These are phyloP conservation scores for Thunnus maccoyii DNA, from an alignment of 2,113 vertebrate genomes.

Conservation along the genomic window DNA sequence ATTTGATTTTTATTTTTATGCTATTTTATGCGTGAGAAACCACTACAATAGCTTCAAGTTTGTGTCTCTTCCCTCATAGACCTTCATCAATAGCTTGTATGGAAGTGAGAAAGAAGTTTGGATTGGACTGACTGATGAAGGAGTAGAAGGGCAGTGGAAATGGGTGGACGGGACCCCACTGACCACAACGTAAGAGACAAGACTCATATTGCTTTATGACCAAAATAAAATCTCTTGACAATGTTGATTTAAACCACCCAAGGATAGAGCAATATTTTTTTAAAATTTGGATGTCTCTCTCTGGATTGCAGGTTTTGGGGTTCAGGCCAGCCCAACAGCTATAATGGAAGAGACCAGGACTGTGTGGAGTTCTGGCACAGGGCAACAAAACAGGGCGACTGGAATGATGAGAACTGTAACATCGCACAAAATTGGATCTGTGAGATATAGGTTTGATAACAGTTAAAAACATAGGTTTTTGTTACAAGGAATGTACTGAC, in stretches of 20 bases:
- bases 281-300: background rate
- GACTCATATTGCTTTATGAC: background rate
- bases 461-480: background rate
- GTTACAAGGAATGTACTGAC: background rate
- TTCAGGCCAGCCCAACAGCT: conserved; percentile 74
- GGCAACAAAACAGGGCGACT: background rate
- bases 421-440: conserved; percentile 65
- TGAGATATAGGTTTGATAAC: conserved; percentile 50
- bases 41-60: background rate
- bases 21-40: background rate
- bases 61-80: conserved; percentile 32
- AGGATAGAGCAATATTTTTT: background rate
- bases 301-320: conserved; percentile 69
- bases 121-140: conserved; percentile 75
- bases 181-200: conserved; percentile 47
- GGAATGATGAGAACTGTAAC: conserved; percentile 76
- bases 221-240: background rate
- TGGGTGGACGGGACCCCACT: conserved; percentile 73
- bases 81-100: conserved; percentile 61
- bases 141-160: conserved; percentile 65
- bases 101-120: conserved; percentile 60
- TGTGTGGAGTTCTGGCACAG: conserved; percentile 77
- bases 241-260: background rate
- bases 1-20: too few relatives aligned
- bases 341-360: conserved; percentile 69